These are phyloP conservation scores for Rhynchophorus ferrugineus DNA, from an alignment of 1,140 invertebrate genomes.

Conservation along the genomic window DNA sequence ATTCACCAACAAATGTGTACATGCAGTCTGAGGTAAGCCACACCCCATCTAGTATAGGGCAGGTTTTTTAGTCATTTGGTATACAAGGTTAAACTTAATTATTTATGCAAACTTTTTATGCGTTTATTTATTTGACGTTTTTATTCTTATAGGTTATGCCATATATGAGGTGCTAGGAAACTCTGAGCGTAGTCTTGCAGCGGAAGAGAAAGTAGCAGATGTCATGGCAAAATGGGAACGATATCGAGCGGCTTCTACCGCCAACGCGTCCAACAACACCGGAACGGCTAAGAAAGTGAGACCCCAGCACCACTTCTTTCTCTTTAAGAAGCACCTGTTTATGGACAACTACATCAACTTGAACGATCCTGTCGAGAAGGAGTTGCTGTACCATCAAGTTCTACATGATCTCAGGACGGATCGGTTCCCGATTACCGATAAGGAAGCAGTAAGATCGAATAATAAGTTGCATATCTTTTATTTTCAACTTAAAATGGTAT, in stretches of 20 bases:
- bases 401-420: slow-evolving; percentile 83
- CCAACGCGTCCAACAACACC: slow-evolving; percentile 36
- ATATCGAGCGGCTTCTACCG: slow-evolving; percentile 56
- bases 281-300: slow-evolving; percentile 41
- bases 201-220: slow-evolving; percentile 85
- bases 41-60: no score
- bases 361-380: slow-evolving; percentile 86
- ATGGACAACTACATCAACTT: slow-evolving; percentile 76
- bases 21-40: no score
- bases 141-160: slow-evolving; percentile 43
- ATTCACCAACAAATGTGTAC: no score
- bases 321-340: slow-evolving; percentile 92
- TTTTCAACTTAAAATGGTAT: slow-evolving; percentile 18
- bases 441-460: slow-evolving; percentile 73
- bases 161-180: slow-evolving; percentile 56
- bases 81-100: no score
- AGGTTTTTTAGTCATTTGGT: no score
- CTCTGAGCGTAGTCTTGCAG: slow-evolving; percentile 73
- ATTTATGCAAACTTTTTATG: no score
- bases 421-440: slow-evolving; percentile 82
- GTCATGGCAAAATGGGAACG: slow-evolving; percentile 94
- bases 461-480: slow-evolving; percentile 7
- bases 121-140: no score
- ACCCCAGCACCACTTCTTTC: slow-evolving; percentile 57
- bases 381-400: slow-evolving; percentile 92